These are phyloP conservation scores for Otocyon megalotis DNA, from an alignment of 2,113 vertebrate genomes.

Conservation along the genomic window DNA sequence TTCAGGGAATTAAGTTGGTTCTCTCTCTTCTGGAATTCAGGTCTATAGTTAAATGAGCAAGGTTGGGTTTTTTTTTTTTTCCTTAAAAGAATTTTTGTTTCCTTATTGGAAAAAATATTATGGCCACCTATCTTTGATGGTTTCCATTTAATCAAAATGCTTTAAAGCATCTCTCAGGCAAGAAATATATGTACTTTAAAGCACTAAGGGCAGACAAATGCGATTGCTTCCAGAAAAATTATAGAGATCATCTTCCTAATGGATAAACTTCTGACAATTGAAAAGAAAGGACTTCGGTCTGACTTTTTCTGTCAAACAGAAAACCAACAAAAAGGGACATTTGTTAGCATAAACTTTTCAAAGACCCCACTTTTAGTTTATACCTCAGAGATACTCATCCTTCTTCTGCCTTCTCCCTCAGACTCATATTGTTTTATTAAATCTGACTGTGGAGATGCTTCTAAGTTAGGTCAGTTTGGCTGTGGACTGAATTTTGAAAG, in stretches of 20 bases:
- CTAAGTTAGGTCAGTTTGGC: slow-evolving; percentile 52
- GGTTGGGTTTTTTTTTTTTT: neutral
- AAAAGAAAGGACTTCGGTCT: neutral
- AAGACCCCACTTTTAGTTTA: slow-evolving; percentile 33
- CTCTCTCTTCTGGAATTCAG: slow-evolving; percentile 21
- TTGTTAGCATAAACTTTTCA: slow-evolving; percentile 34
- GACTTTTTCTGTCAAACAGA: slow-evolving; percentile 55
- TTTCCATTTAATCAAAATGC: slow-evolving; percentile 37
- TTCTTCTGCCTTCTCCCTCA: slow-evolving; percentile 40
- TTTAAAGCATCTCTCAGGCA: slow-evolving; percentile 10
- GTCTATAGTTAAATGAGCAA: neutral
- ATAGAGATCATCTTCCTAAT: neutral
- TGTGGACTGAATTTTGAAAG: slow-evolving; percentile 69
- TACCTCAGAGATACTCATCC: slow-evolving; percentile 49
- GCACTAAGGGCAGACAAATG: neutral
- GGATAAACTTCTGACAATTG: neutral
- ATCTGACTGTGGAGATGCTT: slow-evolving; percentile 67
- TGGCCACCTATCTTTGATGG: neutral
- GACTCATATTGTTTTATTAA: slow-evolving; percentile 57
- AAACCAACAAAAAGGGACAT: slow-evolving; percentile 44
- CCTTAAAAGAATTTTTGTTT: slow-evolving; percentile 51
- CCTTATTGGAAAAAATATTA: slow-evolving; percentile 36
- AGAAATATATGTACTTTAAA: slow-evolving; percentile 28
- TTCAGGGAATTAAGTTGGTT: slow-evolving; percentile 49
- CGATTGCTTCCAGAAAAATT: slow-evolving; percentile 27